phyloP scores from a whole-genome alignment of 92 coral and sea anemone genomes.

The Heteractis magnifica region DNA sequence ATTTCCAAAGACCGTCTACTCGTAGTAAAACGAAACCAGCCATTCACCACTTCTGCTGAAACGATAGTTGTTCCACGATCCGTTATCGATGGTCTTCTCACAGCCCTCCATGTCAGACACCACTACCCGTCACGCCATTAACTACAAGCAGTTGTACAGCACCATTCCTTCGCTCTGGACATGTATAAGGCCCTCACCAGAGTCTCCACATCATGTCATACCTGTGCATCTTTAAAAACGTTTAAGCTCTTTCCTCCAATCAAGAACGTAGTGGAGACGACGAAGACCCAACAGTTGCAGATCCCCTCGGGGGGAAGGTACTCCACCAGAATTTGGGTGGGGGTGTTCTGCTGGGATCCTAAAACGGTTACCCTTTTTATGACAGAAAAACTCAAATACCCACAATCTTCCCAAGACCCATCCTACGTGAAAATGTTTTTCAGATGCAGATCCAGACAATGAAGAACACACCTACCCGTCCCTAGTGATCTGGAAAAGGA shows the following conservation, averaged over 20 bases:
- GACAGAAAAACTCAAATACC: no score
- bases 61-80: constrained; percentile 25
- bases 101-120: constrained; percentile 45
- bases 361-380: no score
- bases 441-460: no score
- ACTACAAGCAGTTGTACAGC: constrained; percentile 36
- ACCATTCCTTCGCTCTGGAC: constrained; percentile 60
- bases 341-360: no score
- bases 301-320: no score
- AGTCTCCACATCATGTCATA: constrained; percentile 40
- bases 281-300: no score
- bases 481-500: no score
- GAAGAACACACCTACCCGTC: no score
- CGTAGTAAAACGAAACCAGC: constrained; percentile 35
- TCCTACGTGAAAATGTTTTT: no score
- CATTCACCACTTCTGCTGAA: constrained; percentile 31
- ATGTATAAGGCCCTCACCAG: constrained; percentile 43
- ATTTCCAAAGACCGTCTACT: constrained; percentile 51
- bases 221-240: constrained; percentile 50
- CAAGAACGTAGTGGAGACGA: no score
- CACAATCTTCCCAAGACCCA: no score
- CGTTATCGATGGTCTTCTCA: constrained; percentile 40
- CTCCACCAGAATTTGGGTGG: no score
- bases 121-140: constrained; percentile 54
- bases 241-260: constrained; percentile 31